Base-by-base conservation (phyloP, 2,113 vertebrate species). In the Ia io region DNA sequence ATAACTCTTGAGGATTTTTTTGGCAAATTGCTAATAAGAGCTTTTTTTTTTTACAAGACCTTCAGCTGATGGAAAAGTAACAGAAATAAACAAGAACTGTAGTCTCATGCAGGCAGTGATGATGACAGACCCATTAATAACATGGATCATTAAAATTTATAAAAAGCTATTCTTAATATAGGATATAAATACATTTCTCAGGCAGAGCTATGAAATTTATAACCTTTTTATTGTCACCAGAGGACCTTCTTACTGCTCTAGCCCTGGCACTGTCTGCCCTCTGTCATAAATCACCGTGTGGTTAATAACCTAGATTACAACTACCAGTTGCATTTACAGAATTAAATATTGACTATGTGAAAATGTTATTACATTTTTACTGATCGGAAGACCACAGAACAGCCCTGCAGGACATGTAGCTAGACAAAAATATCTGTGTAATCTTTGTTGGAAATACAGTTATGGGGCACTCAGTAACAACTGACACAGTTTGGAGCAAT, bases 61-160 rank as follows among this genome's bases (percentile, higher is more conserved):
- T 98, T 98, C 97, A 98, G 90, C 97, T 97, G 96, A 97, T 98
- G 97, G 95, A 97, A 98, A 98, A 98, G 91, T 98, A 84, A 94
- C 95, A 97, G 87, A 86, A 73, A 91, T 35, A 78, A 96, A 42
- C 77, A 97, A 96, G 94, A 65, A 91, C 96, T 97, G 61, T 67
- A 98, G 98, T 97, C 93, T 98, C 98, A 96, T 92, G 93, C 78
- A 97, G 96, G 97, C 97, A 93, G 96, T 98, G 97, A 98, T 96
- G 97, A 98, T 98, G 98, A 98, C 98, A 98, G 97, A 89, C 90
- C 97, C 98, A 98, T 99, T 99, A 99, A 99, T 99, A 99, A 99
- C 98, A 99, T 61, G 98, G 97, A 93, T 98, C 98, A 99, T 99
- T 99, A 99, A 99, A 99, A 99, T 99, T 98, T 99, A 99, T 99